Percentiles rank a stretch among this genome's conserved stretches.
These are phyloP conservation scores for Lethrus apterus DNA, from an alignment of 1,140 invertebrate species.

Conservation along the genomic window DNA sequence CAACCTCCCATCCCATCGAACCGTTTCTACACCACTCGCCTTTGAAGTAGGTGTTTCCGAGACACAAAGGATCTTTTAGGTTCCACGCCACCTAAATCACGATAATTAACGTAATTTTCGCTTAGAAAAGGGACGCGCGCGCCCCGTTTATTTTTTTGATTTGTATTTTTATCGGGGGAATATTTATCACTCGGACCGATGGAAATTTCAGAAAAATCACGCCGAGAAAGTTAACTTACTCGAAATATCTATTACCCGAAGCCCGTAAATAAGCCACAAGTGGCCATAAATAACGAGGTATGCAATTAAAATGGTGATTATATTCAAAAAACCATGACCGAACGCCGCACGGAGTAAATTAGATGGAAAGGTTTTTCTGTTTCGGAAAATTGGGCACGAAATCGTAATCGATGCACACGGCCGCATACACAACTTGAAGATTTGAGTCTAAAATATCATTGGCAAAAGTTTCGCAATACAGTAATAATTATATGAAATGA, in stretches of 20 bases:
- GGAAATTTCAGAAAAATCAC: too few species aligned
- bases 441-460: too few species aligned
- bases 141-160: too few species aligned
- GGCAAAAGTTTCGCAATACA: too few species aligned
- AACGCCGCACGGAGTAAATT: not conserved
- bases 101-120: conserved; percentile 18
- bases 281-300: conserved; percentile 6
- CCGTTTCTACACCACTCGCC: conserved; percentile 8
- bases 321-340: not conserved
- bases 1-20: not conserved
- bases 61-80: not conserved
- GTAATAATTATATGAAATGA: too few species aligned
- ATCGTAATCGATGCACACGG: too few species aligned
- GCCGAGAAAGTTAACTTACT: not conserved
- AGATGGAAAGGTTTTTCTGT: too few species aligned
- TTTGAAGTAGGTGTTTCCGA: conserved; percentile 12
- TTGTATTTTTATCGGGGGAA: not conserved
- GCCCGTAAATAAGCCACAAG: conserved; percentile 13
- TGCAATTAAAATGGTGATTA: conserved; percentile 4
- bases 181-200: not conserved
- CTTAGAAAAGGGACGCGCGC: too few species aligned
- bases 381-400: too few species aligned
- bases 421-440: too few species aligned
- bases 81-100: conserved; percentile 5
- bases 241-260: conserved; percentile 4